Evolutionary conservation across 2,888 invertebrate genomes (phyloP).

Genomic region (Monopis laevigella): DNA sequence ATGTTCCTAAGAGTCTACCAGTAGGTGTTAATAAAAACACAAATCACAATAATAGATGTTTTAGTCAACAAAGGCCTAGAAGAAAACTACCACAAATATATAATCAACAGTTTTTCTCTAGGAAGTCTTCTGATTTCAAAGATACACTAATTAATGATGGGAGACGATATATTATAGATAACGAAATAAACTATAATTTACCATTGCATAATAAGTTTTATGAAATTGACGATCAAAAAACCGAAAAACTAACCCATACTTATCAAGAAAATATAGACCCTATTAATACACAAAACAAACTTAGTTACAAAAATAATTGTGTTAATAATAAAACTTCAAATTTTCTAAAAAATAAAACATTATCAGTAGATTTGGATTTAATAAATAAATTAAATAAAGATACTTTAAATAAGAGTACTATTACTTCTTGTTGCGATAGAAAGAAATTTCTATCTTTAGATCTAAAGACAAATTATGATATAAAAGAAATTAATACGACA

Average conservation of each 20-base stretch:
- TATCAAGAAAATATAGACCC: background rate
- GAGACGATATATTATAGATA: too few species aligned
- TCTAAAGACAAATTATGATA: slow-evolving; percentile 35
- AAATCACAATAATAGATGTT: background rate
- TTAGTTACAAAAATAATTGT: background rate
- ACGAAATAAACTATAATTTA: too few species aligned
- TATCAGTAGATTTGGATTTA: too few species aligned
- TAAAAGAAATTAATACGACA: slow-evolving; percentile 14
- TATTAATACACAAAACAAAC: background rate
- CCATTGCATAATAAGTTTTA: too few species aligned
- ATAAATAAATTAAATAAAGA: background rate
- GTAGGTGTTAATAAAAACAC: background rate
- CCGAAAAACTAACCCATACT: background rate
- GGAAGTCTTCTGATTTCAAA: too few species aligned
- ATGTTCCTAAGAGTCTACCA: background rate
- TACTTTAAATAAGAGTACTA: background rate
- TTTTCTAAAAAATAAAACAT: too few species aligned
- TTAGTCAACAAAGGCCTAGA: background rate
- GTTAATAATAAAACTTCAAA: too few species aligned
- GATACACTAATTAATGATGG: too few species aligned
- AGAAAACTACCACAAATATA: slow-evolving; percentile 3
- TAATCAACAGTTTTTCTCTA: background rate
- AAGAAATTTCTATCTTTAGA: slow-evolving; percentile 42
- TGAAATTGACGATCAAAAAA: background rate
- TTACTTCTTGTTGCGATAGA: slow-evolving; percentile 19